Conservation (phyloP, 2,113 vertebrate genomes). For the Erinaceus europaeus region DNA sequence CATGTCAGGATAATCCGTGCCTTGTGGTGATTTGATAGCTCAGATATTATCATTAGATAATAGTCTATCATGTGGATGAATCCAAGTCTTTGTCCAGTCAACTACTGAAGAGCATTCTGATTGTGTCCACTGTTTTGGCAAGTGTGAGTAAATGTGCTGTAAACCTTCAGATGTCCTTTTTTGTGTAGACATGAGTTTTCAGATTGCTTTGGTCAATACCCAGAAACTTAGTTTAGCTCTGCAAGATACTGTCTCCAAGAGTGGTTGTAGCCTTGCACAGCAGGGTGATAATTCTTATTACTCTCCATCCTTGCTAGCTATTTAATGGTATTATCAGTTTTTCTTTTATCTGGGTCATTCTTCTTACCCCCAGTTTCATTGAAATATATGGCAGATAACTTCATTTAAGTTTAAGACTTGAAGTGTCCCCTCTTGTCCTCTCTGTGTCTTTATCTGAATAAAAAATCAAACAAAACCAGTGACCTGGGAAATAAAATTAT, state of each 20-base stretch:
- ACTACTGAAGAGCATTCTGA: not conserved
- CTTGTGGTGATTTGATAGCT: not conserved
- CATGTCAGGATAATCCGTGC: not conserved
- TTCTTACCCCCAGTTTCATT: not conserved
- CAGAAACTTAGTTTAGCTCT: not conserved
- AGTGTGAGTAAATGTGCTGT: not conserved
- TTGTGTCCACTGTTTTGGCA: not conserved
- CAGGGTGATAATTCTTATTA: not conserved
- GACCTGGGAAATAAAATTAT: no score
- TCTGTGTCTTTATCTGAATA: no score
- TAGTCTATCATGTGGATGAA: not conserved
- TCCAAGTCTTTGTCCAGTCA: not conserved
- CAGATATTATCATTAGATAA: not conserved
- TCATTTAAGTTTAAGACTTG: no score
- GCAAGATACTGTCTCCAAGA: not conserved
- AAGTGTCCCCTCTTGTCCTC: no score
- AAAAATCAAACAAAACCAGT: no score
- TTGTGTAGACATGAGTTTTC: not conserved
- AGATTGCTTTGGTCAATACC: not conserved
- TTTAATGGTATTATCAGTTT: not conserved
- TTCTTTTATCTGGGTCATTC: not conserved
- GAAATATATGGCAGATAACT: not conserved
- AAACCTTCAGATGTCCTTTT: not conserved
- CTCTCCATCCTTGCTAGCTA: not conserved
- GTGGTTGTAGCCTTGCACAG: not conserved